Evolutionary conservation across 1,140 invertebrate species (phyloP), one percentile per base, ranked within the genome.

Genomic region (Battus philenor): DNA sequence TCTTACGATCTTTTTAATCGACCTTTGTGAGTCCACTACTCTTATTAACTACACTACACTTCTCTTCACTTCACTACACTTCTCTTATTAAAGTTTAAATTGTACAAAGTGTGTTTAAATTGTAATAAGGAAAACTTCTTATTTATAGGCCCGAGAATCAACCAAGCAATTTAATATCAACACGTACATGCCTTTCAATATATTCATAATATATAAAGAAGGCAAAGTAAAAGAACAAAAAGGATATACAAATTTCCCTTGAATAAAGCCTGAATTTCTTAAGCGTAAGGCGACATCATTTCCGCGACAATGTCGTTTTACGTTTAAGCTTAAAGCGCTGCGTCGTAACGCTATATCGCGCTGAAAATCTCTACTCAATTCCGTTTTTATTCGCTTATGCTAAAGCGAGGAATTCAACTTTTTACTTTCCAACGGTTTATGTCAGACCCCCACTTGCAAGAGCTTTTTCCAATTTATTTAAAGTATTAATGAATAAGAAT

Each of bases 401-500:
- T 71, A 66, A 64, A 63, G 29, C 45, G 15, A 33, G 45, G 54
- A 66, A 65, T 72, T 45, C 54, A 4, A 45, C 47, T 68, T 80
- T 80, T 80, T 80, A 52, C 39, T 15, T 10, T 9, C 22, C 8
- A 49, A 59, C 63, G 61, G 56, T 80, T 77, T 77, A 80, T 75
- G 76, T 77, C 71, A 77, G 49, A 67, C 73, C 72, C 70, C 70
- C 68, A 73, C 69, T 68, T 49, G 67, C 46, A 18, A 38, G 32
- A 15, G 26, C 66, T 74, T 76, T 79, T 76, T 73, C 68, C 64
- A 32, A 50, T 69, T 75, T 73, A 79, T 76, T 73, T 73, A 63
- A 73, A 74, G 75, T 44, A 60, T 79, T 68, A 75, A 76, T 79
- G 70, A 79, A 79, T 79, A 76, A 71, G 53, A 76, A 75, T 75